phyloP scores from a whole-genome alignment of 2,113 vertebrate genomes.

The Eolophus roseicapilla region DNA sequence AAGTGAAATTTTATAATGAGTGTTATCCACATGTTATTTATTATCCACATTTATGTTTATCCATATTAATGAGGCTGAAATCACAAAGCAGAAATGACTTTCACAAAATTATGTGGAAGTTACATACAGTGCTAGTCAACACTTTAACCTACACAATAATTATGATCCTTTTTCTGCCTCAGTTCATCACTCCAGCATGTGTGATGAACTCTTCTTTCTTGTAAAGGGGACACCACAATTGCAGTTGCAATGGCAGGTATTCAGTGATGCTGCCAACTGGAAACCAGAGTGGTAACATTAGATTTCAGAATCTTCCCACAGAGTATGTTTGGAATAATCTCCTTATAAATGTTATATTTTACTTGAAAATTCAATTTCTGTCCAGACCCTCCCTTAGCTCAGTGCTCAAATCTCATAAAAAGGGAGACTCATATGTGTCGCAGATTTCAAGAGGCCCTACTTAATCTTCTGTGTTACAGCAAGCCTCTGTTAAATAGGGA shows the following conservation, averaged over 20 bases:
- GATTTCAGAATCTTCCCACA: neutral
- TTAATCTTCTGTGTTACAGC: neutral
- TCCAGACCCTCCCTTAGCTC: neutral
- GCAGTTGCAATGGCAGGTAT: neutral
- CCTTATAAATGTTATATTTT: neutral
- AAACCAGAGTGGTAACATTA: neutral
- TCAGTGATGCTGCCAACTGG: neutral
- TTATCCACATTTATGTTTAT: neutral
- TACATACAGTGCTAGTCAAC: neutral
- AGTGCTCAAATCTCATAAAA: neutral
- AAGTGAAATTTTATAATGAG: neutral
- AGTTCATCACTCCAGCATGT: neutral
- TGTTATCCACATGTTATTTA: neutral
- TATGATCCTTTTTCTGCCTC: neutral
- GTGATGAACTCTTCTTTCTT: neutral
- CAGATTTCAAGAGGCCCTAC: neutral
- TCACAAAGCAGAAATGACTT: neutral
- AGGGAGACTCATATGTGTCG: neutral
- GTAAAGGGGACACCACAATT: neutral
- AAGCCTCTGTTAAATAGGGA: neutral
- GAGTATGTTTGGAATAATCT: neutral
- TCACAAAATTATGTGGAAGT: neutral
- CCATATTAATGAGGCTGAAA: neutral
- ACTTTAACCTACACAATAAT: neutral
- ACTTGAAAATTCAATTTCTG: neutral